Percentiles rank a stretch among this genome's conserved stretches.
Conservation (phyloP, 2,888 invertebrate genomes). For the Drosophila formosana region DNA sequence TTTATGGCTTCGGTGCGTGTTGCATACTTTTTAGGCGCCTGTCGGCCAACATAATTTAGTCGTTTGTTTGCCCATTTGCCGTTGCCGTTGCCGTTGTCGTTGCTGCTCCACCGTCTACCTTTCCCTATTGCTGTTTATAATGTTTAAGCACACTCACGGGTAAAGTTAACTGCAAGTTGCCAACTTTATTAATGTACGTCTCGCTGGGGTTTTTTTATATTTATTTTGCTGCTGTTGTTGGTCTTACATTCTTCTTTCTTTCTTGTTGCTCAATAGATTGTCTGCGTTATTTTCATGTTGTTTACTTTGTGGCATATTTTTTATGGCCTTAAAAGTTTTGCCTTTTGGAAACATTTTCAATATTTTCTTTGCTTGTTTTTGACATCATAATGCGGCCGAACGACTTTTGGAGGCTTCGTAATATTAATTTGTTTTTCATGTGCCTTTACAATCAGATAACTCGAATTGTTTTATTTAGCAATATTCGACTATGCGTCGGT, state of each 20-base stretch:
- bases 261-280: slow-evolving; percentile 48
- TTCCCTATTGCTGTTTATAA: slow-evolving; percentile 60
- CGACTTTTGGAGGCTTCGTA: slow-evolving; percentile 5
- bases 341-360: slow-evolving; percentile 30
- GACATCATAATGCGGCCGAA: slow-evolving; percentile 10
- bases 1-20: slow-evolving; percentile 73
- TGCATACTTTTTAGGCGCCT: slow-evolving; percentile 66
- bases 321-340: slow-evolving; percentile 36
- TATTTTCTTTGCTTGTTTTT: slow-evolving; percentile 12
- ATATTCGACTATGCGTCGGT: background rate
- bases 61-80: slow-evolving; percentile 64
- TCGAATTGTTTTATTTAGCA: background rate
- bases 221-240: background rate
- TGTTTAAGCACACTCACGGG: slow-evolving; percentile 78
- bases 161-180: slow-evolving; percentile 75
- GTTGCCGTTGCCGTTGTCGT: slow-evolving; percentile 21
- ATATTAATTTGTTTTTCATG: slow-evolving; percentile 10
- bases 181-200: slow-evolving; percentile 76
- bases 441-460: background rate
- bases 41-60: slow-evolving; percentile 65
- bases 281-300: slow-evolving; percentile 37
- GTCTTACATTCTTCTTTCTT: slow-evolving; percentile 1
- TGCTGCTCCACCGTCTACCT: background rate
- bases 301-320: slow-evolving; percentile 42
- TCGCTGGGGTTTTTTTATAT: slow-evolving; percentile 25